Percentiles rank a stretch among this genome's conserved stretches.
phyloP scores from a whole-genome alignment of 2,113 vertebrate genomes.

The Vireo altiloquus region DNA sequence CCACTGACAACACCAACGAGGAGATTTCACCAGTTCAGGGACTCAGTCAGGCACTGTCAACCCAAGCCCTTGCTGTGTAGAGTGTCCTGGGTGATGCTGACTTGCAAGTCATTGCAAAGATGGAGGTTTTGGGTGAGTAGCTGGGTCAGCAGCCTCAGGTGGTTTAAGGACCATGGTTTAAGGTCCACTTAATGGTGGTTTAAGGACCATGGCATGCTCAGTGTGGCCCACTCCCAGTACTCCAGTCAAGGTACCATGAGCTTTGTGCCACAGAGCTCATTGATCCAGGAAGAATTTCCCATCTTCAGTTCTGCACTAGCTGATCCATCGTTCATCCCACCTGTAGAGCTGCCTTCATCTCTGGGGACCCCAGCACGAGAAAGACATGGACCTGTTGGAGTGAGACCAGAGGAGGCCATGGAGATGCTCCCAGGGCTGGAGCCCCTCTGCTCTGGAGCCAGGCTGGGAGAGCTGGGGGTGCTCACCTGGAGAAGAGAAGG shows the following conservation, averaged over 20 bases:
- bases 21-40: not conserved
- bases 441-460: not conserved
- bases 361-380: not conserved
- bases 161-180: not conserved
- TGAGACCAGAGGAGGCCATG: accelerated
- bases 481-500: not conserved
- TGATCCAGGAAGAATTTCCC: not conserved
- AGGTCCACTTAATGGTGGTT: no score
- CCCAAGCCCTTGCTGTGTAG: not conserved
- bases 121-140: not conserved
- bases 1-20: not conserved
- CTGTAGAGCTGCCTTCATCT: not conserved
- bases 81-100: not conserved
- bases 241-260: not conserved
- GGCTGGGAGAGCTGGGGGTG: not conserved
- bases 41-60: not conserved
- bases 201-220: not conserved
- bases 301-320: not conserved
- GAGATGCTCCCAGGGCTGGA: accelerated
- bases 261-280: not conserved
- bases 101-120: not conserved
- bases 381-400: not conserved
- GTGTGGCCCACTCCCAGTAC: not conserved
- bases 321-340: not conserved
- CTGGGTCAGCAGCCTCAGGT: not conserved